Evolutionary conservation across 2,797 vertebrate genomes (phyloP).

Genomic region (Melanotaenia maccullochi): DNA sequence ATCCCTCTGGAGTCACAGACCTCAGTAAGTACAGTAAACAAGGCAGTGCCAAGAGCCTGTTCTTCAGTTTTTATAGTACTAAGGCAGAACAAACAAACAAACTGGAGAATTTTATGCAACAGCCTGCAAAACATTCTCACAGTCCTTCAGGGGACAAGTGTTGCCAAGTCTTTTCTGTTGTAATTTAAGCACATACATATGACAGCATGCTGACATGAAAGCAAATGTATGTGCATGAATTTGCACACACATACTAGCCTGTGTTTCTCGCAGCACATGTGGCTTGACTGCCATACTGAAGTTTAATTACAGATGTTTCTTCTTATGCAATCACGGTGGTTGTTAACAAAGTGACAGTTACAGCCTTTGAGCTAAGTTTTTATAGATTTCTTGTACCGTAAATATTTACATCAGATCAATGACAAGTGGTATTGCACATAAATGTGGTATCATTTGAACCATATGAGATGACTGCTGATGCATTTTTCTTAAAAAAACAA

Average conservation of each 20-base stretch:
- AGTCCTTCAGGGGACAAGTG: constrained; percentile 57
- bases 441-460: constrained; percentile 33
- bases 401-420: constrained; percentile 20
- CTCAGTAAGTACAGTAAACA: constrained; percentile 66
- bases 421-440: constrained; percentile 11
- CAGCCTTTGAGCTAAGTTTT: neutral
- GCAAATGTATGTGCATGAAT: constrained; percentile 37
- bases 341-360: constrained; percentile 10
- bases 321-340: constrained; percentile 36
- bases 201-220: constrained; percentile 56
- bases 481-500: neutral
- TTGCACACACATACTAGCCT: constrained; percentile 23
- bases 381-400: constrained; percentile 15
- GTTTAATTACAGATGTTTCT: constrained; percentile 27
- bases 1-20: constrained; percentile 55
- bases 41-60: constrained; percentile 61
- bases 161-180: constrained; percentile 53
- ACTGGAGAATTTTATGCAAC: constrained; percentile 74
- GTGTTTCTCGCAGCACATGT: constrained; percentile 34
- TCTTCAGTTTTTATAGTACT: constrained; percentile 72
- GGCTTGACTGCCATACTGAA: constrained; percentile 25
- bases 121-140: constrained; percentile 67
- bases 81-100: constrained; percentile 80
- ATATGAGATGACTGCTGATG: constrained; percentile 14
- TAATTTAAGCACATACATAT: constrained; percentile 44